These are phyloP conservation scores for Nephrotoma appendiculata DNA, from an alignment of 2,888 invertebrate species.

Conservation along the genomic window DNA sequence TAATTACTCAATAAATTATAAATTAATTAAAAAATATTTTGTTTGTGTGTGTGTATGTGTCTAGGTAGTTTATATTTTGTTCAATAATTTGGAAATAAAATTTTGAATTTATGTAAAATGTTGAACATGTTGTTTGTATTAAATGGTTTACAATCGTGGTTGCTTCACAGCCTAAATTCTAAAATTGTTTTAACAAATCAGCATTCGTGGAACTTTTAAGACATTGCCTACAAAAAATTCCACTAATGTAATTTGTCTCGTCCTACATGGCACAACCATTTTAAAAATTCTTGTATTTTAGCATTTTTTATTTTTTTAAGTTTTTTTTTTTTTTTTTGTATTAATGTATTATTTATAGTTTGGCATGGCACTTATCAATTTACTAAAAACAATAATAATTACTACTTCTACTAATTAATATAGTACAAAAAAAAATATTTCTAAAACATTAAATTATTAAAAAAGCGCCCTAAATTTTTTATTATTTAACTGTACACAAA, in stretches of 20 bases:
- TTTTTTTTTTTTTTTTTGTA: neutral
- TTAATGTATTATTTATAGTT: neutral
- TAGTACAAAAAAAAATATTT: neutral
- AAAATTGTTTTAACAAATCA: too few species aligned
- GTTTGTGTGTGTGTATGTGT: neutral
- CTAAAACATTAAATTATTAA: neutral
- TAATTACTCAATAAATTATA: neutral
- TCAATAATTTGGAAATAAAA: neutral
- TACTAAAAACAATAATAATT: neutral
- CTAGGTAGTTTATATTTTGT: neutral
- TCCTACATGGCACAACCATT: neutral
- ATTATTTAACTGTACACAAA: neutral
- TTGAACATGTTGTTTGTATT: neutral
- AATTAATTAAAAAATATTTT: neutral
- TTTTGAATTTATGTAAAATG: neutral
- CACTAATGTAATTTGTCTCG: neutral
- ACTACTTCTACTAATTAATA: neutral
- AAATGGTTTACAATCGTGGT: neutral
- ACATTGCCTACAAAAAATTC: neutral
- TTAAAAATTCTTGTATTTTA: neutral
- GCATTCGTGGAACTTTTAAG: neutral
- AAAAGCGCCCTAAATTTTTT: neutral
- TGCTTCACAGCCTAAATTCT: neutral
- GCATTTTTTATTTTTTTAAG: neutral
- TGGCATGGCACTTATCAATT: neutral